These are phyloP conservation scores for Perdix hodgsoniae DNA, from an alignment of 2,797 vertebrate genomes.

Conservation along the genomic window DNA sequence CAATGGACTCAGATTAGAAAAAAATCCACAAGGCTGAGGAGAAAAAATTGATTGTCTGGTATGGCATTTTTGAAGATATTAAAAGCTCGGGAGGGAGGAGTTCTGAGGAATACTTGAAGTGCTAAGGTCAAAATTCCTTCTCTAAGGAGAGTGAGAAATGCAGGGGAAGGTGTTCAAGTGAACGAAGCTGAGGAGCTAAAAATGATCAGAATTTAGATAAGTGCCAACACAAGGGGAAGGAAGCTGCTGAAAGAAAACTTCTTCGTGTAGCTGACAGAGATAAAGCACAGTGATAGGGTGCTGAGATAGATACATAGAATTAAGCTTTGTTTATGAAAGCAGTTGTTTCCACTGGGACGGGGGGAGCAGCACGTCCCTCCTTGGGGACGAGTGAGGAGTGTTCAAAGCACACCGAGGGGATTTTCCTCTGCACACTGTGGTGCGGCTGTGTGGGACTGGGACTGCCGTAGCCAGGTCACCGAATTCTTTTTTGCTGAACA, in stretches of 20 bases:
- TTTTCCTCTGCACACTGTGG: too few relatives aligned
- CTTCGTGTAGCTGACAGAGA: not conserved
- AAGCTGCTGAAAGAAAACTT: not conserved
- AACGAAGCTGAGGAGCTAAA: not conserved
- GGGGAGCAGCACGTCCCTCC: accelerated
- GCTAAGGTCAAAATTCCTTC: slow-evolving; percentile 1
- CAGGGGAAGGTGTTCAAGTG: not conserved
- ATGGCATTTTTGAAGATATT: not conserved
- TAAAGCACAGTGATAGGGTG: not conserved
- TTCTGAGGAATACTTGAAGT: slow-evolving; percentile 22
- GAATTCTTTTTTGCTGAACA: not conserved
- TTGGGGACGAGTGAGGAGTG: accelerated
- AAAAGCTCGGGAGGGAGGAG: not conserved
- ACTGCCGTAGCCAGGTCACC: too few relatives aligned
- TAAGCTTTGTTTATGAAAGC: not conserved
- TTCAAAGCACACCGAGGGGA: too few relatives aligned
- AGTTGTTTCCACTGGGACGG: accelerated
- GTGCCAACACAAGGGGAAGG: not conserved
- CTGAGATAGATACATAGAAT: not conserved
- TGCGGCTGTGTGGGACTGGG: accelerated
- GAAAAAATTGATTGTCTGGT: not conserved
- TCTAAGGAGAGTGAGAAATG: not conserved
- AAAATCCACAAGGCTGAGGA: not conserved
- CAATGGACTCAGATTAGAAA: not conserved
- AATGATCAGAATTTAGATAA: not conserved